phyloP scores from a whole-genome alignment of 2,797 vertebrate species.

The Zalophus californianus region DNA sequence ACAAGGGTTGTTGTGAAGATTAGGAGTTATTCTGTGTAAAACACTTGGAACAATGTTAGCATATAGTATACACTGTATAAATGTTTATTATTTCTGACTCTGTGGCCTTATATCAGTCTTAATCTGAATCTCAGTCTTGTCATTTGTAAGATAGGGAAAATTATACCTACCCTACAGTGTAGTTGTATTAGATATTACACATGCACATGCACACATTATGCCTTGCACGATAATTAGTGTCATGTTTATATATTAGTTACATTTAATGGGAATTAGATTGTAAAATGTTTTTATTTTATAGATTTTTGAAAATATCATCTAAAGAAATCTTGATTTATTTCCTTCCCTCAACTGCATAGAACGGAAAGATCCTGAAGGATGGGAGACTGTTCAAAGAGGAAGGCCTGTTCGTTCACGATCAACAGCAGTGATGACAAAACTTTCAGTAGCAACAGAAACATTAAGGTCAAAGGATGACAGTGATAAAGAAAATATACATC shows the following conservation, averaged over 20 bases:
- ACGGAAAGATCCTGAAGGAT: slow-evolving; percentile 96
- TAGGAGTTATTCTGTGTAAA: neutral
- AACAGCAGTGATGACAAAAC: slow-evolving; percentile 90
- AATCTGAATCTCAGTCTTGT: neutral
- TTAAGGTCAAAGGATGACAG: slow-evolving; percentile 89
- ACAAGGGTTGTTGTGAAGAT: neutral
- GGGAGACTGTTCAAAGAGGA: slow-evolving; percentile 99
- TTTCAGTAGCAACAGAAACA: slow-evolving; percentile 86
- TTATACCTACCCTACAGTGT: neutral
- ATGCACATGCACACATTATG: neutral
- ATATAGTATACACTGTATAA: neutral
- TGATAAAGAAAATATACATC: slow-evolving; percentile 89
- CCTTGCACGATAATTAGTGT: neutral
- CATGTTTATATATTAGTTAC: neutral
- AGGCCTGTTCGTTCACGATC: slow-evolving; percentile 95
- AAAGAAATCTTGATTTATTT: slow-evolving; percentile 37
- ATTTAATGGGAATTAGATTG: neutral
- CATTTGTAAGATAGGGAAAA: neutral
- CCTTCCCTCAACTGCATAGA: slow-evolving; percentile 85
- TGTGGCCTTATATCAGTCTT: neutral
- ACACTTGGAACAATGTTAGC: neutral
- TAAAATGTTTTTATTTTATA: slow-evolving; percentile 37
- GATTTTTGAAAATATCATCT: neutral
- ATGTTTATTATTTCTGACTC: neutral
- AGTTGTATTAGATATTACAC: neutral